Base-by-base conservation (phyloP, 2,797 vertebrate species). In the Botia almorhae region DNA sequence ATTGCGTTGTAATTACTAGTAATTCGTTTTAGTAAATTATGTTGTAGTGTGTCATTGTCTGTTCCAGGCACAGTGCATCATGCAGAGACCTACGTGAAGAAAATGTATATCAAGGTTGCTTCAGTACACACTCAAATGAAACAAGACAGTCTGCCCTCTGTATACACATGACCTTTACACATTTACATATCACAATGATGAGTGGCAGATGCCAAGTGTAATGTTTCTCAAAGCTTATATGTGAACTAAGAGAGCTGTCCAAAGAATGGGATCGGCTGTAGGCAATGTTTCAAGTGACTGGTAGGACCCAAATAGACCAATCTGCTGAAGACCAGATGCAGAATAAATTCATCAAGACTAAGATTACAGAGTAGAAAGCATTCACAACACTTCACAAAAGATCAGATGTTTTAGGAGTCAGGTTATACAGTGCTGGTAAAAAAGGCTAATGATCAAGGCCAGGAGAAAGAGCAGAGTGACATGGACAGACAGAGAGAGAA, bases 231-330 rank as follows among this genome's bases (percentile, higher is more conserved):
- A 33, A 33, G 36, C 55, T 43, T 63, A 14, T 29, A 2, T 71
- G 48, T 10, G 74, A 88, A 69, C 39, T 72, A 14, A 74, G 53
- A 17, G 69, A 17, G 26, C 71, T 84, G 73, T 19, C 36, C 16
- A 17, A 14, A 19, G 3, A 26, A 14, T n/a, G 60, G 58, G 80
- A 77, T 2, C 61, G 71, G 64, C 74, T 73, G 17, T 48, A 71
- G 69, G 68, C 19, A 53, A 69, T n/a, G 56, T 84, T 51, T 3
- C 58, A 11, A 2, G 14, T 26, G 72, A 65, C 68, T 48, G 51
- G 12, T 26, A 17, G 78, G 69, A 64, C 23, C 82, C 58, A 58
- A 53, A 65, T 69, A 53, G 50, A 64, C 29, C 16, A 36, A 36
- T 29, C 64, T n/a, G n/a, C n/a, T n/a, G n/a, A n/a, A n/a, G n/a